Base-by-base conservation (phyloP, 1,140 invertebrate genomes). In the Lepidurus packardi region DNA sequence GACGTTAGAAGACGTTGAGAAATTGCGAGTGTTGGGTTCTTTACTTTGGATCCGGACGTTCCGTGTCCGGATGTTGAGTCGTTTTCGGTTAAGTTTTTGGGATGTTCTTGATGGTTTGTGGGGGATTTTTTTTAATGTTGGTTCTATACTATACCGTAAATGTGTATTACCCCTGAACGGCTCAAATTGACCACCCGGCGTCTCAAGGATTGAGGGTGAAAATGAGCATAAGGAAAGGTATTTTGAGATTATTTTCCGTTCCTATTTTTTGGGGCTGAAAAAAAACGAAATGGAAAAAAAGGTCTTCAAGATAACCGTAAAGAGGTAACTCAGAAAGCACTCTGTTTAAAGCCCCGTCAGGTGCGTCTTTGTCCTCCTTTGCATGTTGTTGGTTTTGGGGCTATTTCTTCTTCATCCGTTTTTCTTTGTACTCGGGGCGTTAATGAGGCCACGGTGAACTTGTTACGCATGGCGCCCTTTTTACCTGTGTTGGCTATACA, bases 321-420 rank as follows among this genome's bases (percentile, higher is more conserved):
- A 65, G 21, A 65, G 53, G 53, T 65, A 65, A 65, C 53, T n/a
- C 53, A 65, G 53, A 65, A 65, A 65, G 53, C 53, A 65, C 53
- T 65, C 21, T 65, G 9, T 21, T 65, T 65, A 21, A 65, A 65
- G 21, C 16, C 16, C 53, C 34, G 53, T 65, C 53, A 65, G 53
- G 53, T 65, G 53, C 21, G 53, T 21, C 13, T 65, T 65, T 65
- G 53, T 65, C 21, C 21, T 9, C 53, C 16, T 7, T 65, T n/a
- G 21, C 53, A 21, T 21, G 53, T 65, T 65, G 53, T 65, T 65
- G 53, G 53, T 47, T 47, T 47, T 47, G 45, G 10, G 6, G 45
- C 53, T 65, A 13, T 65, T 21, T 9, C 53, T 65, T 16, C 10
- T 1, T 65, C 16, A 13, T 65, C 53, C 21, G 53, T 65, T 65